Evolutionary conservation across 2,888 invertebrate species (phyloP).

Genomic region (Agonopterix arenella): DNA sequence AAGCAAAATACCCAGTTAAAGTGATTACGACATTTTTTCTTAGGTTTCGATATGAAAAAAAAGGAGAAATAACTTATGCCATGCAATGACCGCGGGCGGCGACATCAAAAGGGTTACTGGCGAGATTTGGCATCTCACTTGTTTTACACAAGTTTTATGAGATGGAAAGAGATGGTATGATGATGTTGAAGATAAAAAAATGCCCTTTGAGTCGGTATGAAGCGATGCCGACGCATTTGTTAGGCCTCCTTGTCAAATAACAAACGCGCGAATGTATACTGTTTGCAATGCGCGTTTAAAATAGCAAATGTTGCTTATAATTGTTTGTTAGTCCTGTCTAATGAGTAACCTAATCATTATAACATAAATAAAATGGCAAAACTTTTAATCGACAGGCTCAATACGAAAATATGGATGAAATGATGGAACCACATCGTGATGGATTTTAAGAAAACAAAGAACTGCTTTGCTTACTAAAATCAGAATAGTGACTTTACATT

Average conservation of each 20-base stretch:
- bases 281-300: constrained; percentile 23
- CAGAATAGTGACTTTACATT: too few species aligned
- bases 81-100: constrained; percentile 62
- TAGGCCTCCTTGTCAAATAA: constrained; percentile 19
- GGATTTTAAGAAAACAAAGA: too few species aligned
- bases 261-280: constrained; percentile 30
- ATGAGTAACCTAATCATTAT: too few species aligned
- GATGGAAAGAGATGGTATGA: constrained; percentile 27
- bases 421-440: too few species aligned
- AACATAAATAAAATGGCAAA: too few species aligned
- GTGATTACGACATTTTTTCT: constrained; percentile 43
- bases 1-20: constrained; percentile 45
- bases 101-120: constrained; percentile 52
- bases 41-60: constrained; percentile 65
- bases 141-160: constrained; percentile 9
- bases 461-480: too few species aligned
- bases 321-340: neutral
- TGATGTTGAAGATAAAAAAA: constrained; percentile 47
- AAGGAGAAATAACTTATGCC: constrained; percentile 51
- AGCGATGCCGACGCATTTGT: constrained; percentile 28
- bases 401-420: too few species aligned
- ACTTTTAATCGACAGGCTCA: too few species aligned
- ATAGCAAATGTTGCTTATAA: constrained; percentile 19
- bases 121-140: constrained; percentile 40
- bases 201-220: constrained; percentile 34